Conservation (phyloP, 1,140 invertebrate genomes). For the Apis mellifera region Amel_HAv3.1 CM009943.2:10091001-10091500, state of each 20-base stretch:
- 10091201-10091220: slow-evolving; percentile 77
- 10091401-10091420: slow-evolving; percentile 80
- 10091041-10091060: slow-evolving; percentile 84
- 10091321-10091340: neutral
- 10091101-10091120: slow-evolving; percentile 83
- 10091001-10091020: slow-evolving; percentile 72
- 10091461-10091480: slow-evolving; percentile 83
- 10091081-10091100: slow-evolving; percentile 82
- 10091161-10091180: slow-evolving; percentile 72
- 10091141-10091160: slow-evolving; percentile 79
- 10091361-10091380: neutral
- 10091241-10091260: slow-evolving; percentile 88
- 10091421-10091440: slow-evolving; percentile 93
- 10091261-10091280: slow-evolving; percentile 81
- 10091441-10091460: slow-evolving; percentile 87
- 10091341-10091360: neutral
- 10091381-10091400: slow-evolving; percentile 74
- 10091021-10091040: slow-evolving; percentile 71
- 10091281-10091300: slow-evolving; percentile 75
- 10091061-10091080: slow-evolving; percentile 91
- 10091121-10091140: slow-evolving; percentile 79
- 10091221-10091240: slow-evolving; percentile 83
- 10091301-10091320: slow-evolving; percentile 6
- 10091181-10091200: slow-evolving; percentile 83
- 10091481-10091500: slow-evolving; percentile 86